phyloP scores from a whole-genome alignment of 2,797 vertebrate genomes.

The Pseudochromis fuscus region DNA sequence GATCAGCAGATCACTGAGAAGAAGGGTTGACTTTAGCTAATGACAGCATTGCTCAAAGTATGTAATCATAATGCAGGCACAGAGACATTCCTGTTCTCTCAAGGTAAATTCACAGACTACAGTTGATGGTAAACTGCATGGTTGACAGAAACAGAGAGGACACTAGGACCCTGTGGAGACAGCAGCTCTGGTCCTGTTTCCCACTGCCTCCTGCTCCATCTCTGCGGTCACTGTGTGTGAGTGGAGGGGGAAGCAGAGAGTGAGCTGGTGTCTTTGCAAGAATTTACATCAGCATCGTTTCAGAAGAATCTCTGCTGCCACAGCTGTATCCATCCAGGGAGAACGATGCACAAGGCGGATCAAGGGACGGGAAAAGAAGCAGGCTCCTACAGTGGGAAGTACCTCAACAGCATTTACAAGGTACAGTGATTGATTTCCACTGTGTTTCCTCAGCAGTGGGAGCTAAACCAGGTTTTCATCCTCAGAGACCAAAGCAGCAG shows the following conservation, averaged over 20 bases:
- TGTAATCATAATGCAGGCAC: too few relatives aligned
- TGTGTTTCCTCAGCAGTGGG: constrained; percentile 64
- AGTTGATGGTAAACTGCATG: background rate
- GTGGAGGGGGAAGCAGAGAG: constrained; percentile 66
- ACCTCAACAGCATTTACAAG: constrained; percentile 69
- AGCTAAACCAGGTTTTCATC: constrained; percentile 72
- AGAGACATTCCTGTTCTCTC: background rate
- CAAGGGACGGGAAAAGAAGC: constrained; percentile 57
- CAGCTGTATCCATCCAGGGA: constrained; percentile 62
- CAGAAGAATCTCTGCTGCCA: constrained; percentile 62
- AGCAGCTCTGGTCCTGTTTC: constrained; percentile 61
- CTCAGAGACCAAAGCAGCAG: constrained; percentile 75
- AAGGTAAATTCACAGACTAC: background rate
- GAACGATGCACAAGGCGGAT: constrained; percentile 59
- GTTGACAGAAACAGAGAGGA: background rate
- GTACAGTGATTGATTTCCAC: constrained; percentile 75
- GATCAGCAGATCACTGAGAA: too few relatives aligned
- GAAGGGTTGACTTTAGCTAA: too few relatives aligned
- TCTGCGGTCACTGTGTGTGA: constrained; percentile 82
- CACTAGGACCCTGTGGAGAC: constrained; percentile 79
- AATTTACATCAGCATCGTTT: constrained; percentile 75
- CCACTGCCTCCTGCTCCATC: constrained; percentile 80
- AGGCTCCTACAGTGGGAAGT: constrained; percentile 53
- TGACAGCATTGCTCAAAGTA: too few relatives aligned
- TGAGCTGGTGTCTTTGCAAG: constrained; percentile 74